These are phyloP conservation scores for Papio anubis DNA, from an alignment of 2,113 vertebrate species.

Conservation along the genomic window DNA sequence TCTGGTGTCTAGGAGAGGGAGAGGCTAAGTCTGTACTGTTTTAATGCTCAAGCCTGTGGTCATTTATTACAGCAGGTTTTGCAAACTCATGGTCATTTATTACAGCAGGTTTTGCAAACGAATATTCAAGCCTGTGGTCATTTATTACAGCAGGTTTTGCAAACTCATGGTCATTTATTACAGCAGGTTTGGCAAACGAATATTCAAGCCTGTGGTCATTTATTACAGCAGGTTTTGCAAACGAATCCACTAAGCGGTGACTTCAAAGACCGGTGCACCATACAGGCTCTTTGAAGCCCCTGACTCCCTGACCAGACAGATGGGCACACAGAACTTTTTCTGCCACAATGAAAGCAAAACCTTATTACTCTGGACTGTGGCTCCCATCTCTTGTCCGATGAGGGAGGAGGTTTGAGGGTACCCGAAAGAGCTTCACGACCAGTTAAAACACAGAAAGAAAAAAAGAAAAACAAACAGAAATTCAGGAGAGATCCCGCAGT, in stretches of 20 bases:
- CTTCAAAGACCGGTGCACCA: accelerated
- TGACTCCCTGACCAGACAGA: accelerated
- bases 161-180: background rate
- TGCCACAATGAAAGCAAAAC: accelerated
- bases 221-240: background rate
- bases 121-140: too few species aligned
- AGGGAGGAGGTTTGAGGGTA: accelerated
- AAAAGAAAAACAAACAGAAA: too few species aligned
- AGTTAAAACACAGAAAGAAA: too few species aligned
- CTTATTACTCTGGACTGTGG: accelerated
- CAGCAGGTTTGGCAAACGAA: accelerated
- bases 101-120: too few species aligned
- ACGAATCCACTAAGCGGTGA: accelerated
- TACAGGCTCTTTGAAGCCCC: accelerated
- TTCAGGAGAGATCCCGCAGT: accelerated
- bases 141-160: too few species aligned
- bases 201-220: too few species aligned
- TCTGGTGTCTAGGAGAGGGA: accelerated
- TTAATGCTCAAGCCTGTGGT: background rate
- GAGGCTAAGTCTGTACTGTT: accelerated
- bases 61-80: accelerated
- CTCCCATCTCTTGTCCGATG: accelerated
- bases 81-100: background rate
- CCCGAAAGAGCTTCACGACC: accelerated
- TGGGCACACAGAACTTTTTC: accelerated